phyloP scores from a whole-genome alignment of 2,888 invertebrate genomes.

The Pristionchus entomophagus region DNA sequence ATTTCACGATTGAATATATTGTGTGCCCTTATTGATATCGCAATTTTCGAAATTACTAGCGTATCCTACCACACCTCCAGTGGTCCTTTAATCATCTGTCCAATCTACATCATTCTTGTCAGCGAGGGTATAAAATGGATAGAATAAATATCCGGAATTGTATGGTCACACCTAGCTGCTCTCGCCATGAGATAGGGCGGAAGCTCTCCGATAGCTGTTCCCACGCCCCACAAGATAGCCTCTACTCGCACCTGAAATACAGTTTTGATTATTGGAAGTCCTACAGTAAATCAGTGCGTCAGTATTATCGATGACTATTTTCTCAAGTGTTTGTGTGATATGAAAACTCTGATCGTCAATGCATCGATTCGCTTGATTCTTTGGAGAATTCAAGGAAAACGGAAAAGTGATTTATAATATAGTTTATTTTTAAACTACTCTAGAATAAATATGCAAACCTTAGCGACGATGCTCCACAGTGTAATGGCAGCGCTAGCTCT shows the following conservation, averaged over 20 bases:
- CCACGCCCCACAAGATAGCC: constrained; percentile 91
- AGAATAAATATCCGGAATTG: too few species aligned
- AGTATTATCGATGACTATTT: too few species aligned
- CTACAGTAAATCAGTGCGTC: too few species aligned
- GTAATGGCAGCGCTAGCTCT: constrained; percentile 81
- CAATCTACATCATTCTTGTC: constrained; percentile 49
- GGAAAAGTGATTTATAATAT: too few species aligned
- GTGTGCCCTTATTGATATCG: too few species aligned
- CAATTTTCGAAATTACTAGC: too few species aligned
- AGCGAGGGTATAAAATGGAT: too few species aligned
- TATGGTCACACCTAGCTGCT: constrained; percentile 76
- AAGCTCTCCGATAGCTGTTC: constrained; percentile 97
- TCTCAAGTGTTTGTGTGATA: too few species aligned
- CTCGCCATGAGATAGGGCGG: constrained; percentile 99
- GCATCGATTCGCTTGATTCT: too few species aligned
- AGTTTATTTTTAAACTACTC: too few species aligned
- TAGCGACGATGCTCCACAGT: constrained; percentile 93
- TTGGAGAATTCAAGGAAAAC: neutral
- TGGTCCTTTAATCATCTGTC: constrained; percentile 1
- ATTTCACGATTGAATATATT: too few species aligned
- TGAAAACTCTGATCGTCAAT: too few species aligned
- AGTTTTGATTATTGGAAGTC: neutral
- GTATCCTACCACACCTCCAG: constrained; percentile 25
- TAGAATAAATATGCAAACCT: constrained; percentile 78
- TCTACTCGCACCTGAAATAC: constrained; percentile 85